Conservation (phyloP, 2,113 vertebrate genomes). For the Aspidoscelis tigris region DNA sequence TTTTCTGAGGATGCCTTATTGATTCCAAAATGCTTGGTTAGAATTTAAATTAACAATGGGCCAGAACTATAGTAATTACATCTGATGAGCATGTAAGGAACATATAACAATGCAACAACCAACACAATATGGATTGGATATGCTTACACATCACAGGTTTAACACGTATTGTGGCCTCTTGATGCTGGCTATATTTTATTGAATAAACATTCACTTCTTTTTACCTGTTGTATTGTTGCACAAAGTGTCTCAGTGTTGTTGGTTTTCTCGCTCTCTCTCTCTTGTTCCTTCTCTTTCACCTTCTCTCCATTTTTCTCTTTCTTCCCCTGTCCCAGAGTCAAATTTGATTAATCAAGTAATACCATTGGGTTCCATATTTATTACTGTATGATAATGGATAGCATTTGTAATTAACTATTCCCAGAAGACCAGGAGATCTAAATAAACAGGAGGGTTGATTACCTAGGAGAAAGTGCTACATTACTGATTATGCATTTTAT, state of each 20-base stretch:
- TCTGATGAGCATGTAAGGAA: not conserved
- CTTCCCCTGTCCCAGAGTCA: not conserved
- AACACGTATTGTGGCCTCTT: not conserved
- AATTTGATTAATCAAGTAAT: constrained; percentile 58
- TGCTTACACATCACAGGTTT: too few species aligned
- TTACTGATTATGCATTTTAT: constrained; percentile 45
- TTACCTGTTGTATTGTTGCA: not conserved
- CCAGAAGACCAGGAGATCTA: constrained; percentile 33
- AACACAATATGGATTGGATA: too few species aligned
- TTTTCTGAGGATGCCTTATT: not conserved
- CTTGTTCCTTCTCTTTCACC: too few species aligned
- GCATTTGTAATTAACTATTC: constrained; percentile 64
- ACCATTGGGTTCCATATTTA: constrained; percentile 46
- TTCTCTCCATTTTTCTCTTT: too few species aligned
- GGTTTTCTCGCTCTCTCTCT: not conserved
- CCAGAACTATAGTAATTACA: too few species aligned
- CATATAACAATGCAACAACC: too few species aligned
- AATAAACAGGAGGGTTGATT: constrained; percentile 56
- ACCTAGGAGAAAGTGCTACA: constrained; percentile 21
- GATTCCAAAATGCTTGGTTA: too few species aligned
- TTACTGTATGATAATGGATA: constrained; percentile 44
- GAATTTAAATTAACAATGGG: too few species aligned
- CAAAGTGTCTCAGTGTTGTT: not conserved
- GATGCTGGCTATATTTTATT: constrained; percentile 9
- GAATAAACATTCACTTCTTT: not conserved